Evolutionary conservation across 1,140 invertebrate genomes (phyloP), one percentile per base, ranked within the genome.

Genomic region (Cyphomyrmex costatus): DNA sequence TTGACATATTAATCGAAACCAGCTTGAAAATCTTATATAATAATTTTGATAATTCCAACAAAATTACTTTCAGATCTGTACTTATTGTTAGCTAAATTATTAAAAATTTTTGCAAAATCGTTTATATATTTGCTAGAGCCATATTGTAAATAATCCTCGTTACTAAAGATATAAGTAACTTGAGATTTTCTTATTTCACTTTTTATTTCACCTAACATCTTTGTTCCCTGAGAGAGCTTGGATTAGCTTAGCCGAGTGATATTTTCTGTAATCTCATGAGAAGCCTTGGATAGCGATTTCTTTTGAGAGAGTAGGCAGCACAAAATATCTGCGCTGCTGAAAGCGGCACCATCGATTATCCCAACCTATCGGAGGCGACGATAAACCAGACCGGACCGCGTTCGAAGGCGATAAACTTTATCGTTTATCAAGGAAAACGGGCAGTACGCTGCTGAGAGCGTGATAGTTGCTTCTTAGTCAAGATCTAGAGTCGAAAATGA

Each of bases 381-480:
- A 89, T 87, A 77, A 79, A 89, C 53, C 53, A 74, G 74, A 68
- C 46, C 56, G 12, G 30, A 19, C 24, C 49, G 46, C 19, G 21
- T 21, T 56, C 16, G 53, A 58, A 65, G 24, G 46, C 56, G 86
- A 89, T 89, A 88, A 89, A 74, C 6, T 60, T 88, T 86, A 88
- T 88, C 84, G 14, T 86, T 89, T 83, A 78, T 58, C 77, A 65
- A 83, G 24, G 12, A 78, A 82, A 71, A 71, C 82, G 65, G 61
- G 56, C 21, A 30, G 80, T 60, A 36, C 68, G 36, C 56, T 42
- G 60, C 33, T 66, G 56, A 46, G 51, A 88, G 63, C 7, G 42
- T 7, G 51, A 46, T 5, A 61, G 51, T 60, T 78, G 79, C 85
- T 87, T 60, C 73, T 73, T 30, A 70, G 49, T 24, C 56, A 14